A percentile compares a stretch with the other conserved stretches of the same genome.
These are phyloP conservation scores for Idaea biselata DNA, from an alignment of 2,888 invertebrate genomes.

Conservation along the genomic window DNA sequence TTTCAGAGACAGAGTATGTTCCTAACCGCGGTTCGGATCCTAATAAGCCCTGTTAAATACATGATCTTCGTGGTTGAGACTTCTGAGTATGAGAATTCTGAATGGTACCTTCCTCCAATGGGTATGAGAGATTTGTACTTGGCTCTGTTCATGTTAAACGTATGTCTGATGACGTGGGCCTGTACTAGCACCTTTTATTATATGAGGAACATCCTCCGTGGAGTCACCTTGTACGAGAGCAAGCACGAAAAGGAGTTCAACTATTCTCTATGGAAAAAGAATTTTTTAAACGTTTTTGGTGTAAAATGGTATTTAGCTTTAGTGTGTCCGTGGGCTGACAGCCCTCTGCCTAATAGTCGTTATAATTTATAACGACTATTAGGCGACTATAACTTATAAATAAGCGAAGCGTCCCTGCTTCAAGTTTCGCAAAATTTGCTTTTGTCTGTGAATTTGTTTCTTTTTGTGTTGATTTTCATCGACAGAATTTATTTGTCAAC, in stretches of 20 bases:
- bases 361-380: too few relatives aligned
- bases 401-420: too few relatives aligned
- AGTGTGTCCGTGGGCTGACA: constrained; percentile 50
- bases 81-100: constrained; percentile 14
- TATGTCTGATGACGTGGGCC: constrained; percentile 44
- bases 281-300: constrained; percentile 87
- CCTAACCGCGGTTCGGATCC: constrained; percentile 34
- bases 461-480: too few relatives aligned
- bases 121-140: constrained; percentile 45
- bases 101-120: constrained; percentile 30
- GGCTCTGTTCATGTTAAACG: constrained; percentile 43
- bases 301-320: constrained; percentile 58
- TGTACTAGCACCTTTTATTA: constrained; percentile 47
- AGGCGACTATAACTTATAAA: too few relatives aligned
- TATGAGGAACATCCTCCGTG: constrained; percentile 71
- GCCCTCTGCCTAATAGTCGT: constrained; percentile 38
- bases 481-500: too few relatives aligned
- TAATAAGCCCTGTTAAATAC: constrained; percentile 43
- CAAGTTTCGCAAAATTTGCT: too few relatives aligned
- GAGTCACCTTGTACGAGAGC: constrained; percentile 68
- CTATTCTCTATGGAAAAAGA: constrained; percentile 83
- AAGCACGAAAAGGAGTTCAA: constrained; percentile 73
- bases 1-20: constrained; percentile 39
- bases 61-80: neutral
- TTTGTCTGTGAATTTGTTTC: too few relatives aligned